Evolutionary conservation across 2,113 vertebrate genomes (phyloP).

Genomic region (Phycodurus eques): DNA sequence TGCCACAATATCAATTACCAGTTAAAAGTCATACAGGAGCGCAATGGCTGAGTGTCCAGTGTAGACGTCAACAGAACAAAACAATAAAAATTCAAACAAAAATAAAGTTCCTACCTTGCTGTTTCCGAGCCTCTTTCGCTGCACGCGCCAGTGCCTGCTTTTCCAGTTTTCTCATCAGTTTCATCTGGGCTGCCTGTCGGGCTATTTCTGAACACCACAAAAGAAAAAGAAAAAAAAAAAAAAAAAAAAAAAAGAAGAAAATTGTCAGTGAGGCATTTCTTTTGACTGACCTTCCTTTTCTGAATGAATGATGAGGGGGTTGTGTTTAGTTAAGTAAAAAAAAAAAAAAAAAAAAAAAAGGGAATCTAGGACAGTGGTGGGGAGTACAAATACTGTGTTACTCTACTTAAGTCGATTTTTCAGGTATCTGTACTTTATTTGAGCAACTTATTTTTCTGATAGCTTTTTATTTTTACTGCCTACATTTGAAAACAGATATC

Average conservation of each 20-base stretch:
- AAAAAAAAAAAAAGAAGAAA: slow-evolving; percentile 15
- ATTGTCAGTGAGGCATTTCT: slow-evolving; percentile 13
- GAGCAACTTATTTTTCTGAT: neutral
- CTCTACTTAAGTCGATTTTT: neutral
- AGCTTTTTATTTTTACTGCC: neutral
- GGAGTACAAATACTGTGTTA: neutral
- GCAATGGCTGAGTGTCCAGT: neutral
- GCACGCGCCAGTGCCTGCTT: slow-evolving; percentile 94
- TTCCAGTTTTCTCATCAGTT: slow-evolving; percentile 96
- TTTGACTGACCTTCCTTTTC: slow-evolving; percentile 77
- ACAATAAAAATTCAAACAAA: neutral
- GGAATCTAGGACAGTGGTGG: neutral
- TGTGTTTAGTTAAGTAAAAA: neutral
- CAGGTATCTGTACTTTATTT: neutral
- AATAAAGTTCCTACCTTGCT: slow-evolving; percentile 79
- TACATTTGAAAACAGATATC: neutral
- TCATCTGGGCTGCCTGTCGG: slow-evolving; percentile 96
- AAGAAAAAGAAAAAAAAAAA: slow-evolving; percentile 23
- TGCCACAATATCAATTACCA: neutral
- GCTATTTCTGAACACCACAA: slow-evolving; percentile 84
- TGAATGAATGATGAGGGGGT: neutral
- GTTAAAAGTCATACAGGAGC: neutral
- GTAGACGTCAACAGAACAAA: neutral
- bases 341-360: neutral
- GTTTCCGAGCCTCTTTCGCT: slow-evolving; percentile 97